Evolutionary conservation across 2,113 vertebrate species (phyloP).

Genomic region (Elephas maximus): DNA sequence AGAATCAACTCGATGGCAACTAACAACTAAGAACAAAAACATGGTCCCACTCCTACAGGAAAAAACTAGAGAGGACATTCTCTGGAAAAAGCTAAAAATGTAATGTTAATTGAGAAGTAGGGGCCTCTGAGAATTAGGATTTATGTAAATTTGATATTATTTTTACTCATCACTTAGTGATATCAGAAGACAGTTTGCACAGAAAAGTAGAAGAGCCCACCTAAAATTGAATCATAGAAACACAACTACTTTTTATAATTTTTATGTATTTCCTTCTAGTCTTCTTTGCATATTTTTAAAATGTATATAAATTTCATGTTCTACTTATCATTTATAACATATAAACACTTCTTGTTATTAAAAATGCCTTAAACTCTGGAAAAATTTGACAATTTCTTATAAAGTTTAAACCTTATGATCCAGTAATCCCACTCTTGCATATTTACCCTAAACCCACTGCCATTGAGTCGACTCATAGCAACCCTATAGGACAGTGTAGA

Average conservation of each 20-base stretch:
- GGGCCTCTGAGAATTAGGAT: neutral
- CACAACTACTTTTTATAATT: neutral
- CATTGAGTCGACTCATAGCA: too few species aligned
- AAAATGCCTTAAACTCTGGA: slow-evolving; percentile 2
- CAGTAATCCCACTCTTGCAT: too few species aligned
- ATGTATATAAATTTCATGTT: neutral
- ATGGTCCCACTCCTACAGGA: neutral
- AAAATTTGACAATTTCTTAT: neutral
- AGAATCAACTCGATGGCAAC: too few species aligned
- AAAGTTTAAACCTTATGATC: neutral
- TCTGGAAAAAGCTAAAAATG: neutral
- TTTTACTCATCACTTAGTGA: neutral
- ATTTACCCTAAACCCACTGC: too few species aligned
- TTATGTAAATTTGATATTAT: neutral
- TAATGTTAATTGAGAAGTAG: neutral
- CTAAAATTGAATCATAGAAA: neutral
- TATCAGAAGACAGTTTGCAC: neutral
- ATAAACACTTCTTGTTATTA: neutral
- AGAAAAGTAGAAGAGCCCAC: neutral
- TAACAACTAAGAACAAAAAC: too few species aligned
- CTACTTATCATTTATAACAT: slow-evolving; percentile 34
- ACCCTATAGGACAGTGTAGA: too few species aligned
- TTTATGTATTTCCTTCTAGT: neutral
- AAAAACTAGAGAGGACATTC: neutral
- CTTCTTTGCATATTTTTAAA: neutral